These are phyloP conservation scores for Yponomeuta malinellus DNA, from an alignment of 2,888 invertebrate genomes.

Conservation along the genomic window DNA sequence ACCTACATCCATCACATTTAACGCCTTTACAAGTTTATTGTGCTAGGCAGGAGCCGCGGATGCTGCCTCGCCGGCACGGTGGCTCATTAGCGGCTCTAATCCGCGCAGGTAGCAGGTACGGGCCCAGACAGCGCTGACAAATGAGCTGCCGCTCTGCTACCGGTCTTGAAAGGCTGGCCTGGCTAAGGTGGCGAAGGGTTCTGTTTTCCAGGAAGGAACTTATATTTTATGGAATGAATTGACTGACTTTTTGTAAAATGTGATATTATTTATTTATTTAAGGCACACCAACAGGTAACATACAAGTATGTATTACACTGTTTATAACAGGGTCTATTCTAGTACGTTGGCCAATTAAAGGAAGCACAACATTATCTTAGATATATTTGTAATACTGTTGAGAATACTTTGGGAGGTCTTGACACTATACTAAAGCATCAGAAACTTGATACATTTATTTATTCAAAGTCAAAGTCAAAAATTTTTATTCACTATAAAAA, in stretches of 20 bases:
- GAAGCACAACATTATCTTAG: no score
- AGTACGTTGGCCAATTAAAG: no score
- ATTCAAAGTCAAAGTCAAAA: neutral
- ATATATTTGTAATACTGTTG: no score
- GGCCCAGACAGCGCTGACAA: slow-evolving; percentile 35
- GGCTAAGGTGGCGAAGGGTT: neutral
- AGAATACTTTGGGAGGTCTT: no score
- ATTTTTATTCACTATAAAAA: no score
- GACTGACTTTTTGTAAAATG: no score
- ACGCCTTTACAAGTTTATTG: neutral
- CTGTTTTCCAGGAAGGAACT: neutral
- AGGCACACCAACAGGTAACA: no score
- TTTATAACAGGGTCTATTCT: no score
- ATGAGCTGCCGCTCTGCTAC: slow-evolving; percentile 37
- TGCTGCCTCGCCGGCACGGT: neutral
- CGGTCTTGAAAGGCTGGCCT: slow-evolving; percentile 28
- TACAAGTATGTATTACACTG: no score
- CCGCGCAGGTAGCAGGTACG: slow-evolving; percentile 36
- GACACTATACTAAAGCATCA: no score
- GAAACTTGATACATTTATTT: no score
- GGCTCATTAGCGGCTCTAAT: slow-evolving; percentile 6
- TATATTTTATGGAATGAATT: neutral
- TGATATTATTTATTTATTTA: no score
- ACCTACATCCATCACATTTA: neutral
- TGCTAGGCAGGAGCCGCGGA: neutral